Base-by-base conservation (phyloP, 2,888 invertebrate species). In the Nesidiocoris tenuis region DNA sequence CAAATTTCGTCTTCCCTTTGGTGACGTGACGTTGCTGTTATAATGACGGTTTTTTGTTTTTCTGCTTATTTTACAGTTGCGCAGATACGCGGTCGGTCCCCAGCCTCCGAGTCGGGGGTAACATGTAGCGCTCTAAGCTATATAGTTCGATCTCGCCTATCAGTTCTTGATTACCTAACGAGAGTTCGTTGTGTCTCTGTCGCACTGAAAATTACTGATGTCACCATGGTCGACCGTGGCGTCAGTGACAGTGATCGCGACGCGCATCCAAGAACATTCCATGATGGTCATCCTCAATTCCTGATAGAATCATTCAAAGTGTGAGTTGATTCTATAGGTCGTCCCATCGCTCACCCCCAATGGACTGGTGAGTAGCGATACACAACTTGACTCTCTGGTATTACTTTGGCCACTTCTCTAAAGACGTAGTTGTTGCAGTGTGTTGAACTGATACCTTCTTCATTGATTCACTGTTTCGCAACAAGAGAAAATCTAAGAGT, bases 281-380 rank as follows among this genome's bases (percentile, higher is more conserved):
- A 24, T 25, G n/a, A n/a, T n/a, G n/a, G n/a, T n/a, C 70, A 39
- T 39, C 5, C 3, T 39, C 39, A 39, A 39, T 59, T 23, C 70
- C 70, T 23, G 23, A 22, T 70, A 70, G 70, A 70, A 70, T 54
- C 61, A 22, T 70, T 57, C 57, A 57, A 70, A 22, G 25, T 57
- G 57, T 22, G 70, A 70, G 70, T 70, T 70, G 70, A 70, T 59
- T 70, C 61, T 68, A 18, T 68, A 68, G 67, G 23, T 68, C 56
- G 23, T n/a, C n/a, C n/a, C 59, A 59, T 57, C 70, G 56, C 70
- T 24, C 57, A 39, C 39, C 39, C 39, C 39, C 70, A 24, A 70
- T 70, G 70, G 70, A 70, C 59, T 61, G 70, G 70, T 70, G 70
- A 70, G 70, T 70, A 22, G 39, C 39, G 39, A 57, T 18, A 57